Evolutionary conservation across 2,113 vertebrate genomes (phyloP).

Genomic region (Sarotherodon lohbergeri): DNA sequence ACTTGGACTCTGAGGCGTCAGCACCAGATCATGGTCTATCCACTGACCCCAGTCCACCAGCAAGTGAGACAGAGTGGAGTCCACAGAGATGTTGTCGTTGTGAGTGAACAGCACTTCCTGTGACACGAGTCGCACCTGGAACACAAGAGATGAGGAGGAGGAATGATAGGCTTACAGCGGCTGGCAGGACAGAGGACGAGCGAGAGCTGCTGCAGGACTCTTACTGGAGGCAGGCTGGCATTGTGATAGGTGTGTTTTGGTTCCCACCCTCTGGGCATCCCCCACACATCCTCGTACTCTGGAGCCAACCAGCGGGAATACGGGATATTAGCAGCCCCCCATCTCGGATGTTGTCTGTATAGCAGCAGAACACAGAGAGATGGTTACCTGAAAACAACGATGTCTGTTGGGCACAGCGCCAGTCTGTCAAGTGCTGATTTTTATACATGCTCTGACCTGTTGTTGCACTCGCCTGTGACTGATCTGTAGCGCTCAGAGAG

Average conservation of each 20-base stretch:
- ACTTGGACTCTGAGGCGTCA: conserved; percentile 76
- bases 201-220: background rate
- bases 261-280: conserved; percentile 71
- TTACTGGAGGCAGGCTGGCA: conserved; percentile 70
- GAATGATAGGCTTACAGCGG: background rate
- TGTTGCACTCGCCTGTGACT: conserved; percentile 76
- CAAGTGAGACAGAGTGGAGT: conserved; percentile 71
- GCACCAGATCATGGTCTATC: conserved; percentile 76
- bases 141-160: background rate
- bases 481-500: conserved; percentile 73
- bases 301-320: conserved; percentile 75
- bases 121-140: conserved; percentile 73
- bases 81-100: conserved; percentile 74
- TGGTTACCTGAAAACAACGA: background rate
- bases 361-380: background rate
- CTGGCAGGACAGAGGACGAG: background rate
- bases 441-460: conserved; percentile 54
- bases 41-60: conserved; percentile 81
- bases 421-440: background rate
- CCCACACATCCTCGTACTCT: conserved; percentile 71
- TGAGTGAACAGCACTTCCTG: conserved; percentile 73
- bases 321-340: conserved; percentile 73
- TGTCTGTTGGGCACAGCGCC: fast-evolving
- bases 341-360: conserved; percentile 62
- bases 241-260: conserved; percentile 65